phyloP scores from a whole-genome alignment of 1,140 invertebrate species.

The Luehdorfia chinensis region DNA sequence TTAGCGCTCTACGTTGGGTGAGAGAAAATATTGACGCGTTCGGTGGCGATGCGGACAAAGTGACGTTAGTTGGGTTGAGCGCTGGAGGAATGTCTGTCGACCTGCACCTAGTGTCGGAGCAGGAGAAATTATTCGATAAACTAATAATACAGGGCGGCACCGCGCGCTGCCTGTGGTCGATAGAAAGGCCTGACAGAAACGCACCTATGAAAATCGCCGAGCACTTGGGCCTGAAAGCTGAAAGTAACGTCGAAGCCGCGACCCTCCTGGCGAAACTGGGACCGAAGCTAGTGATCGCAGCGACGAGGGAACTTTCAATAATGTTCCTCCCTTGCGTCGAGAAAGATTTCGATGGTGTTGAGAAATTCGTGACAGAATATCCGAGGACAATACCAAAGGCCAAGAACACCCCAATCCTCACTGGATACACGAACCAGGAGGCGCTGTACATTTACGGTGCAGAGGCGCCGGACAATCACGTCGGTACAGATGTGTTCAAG shows the following conservation, averaged over 20 bases:
- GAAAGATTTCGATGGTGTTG: not conserved
- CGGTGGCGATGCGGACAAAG: conserved; percentile 3
- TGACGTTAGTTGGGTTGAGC: conserved; percentile 4
- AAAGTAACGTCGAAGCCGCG: not conserved
- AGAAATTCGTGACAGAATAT: not conserved
- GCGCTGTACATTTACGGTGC: not conserved
- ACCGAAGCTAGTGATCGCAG: conserved; percentile 1
- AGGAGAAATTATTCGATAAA: conserved; percentile 6
- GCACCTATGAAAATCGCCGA: not conserved
- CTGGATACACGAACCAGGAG: not conserved
- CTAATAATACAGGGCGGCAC: conserved; percentile 8
- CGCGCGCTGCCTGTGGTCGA: not conserved
- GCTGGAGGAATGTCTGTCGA: conserved; percentile 3
- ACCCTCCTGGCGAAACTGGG: not conserved
- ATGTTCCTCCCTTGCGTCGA: conserved; percentile 5
- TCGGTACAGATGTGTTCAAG: not conserved
- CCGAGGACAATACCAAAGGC: not conserved
- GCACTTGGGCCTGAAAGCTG: not conserved
- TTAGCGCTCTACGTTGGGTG: conserved; percentile 8
- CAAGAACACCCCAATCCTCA: not conserved
- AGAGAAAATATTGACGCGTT: conserved; percentile 4
- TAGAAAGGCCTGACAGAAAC: not conserved
- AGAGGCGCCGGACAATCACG: not conserved
- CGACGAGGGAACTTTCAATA: not conserved
- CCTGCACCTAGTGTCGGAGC: not conserved